Percentiles rank a stretch among this genome's conserved stretches.
Conservation (phyloP, 92 coral and sea anemone genomes). For the Zoanthus gigantus region DNA sequence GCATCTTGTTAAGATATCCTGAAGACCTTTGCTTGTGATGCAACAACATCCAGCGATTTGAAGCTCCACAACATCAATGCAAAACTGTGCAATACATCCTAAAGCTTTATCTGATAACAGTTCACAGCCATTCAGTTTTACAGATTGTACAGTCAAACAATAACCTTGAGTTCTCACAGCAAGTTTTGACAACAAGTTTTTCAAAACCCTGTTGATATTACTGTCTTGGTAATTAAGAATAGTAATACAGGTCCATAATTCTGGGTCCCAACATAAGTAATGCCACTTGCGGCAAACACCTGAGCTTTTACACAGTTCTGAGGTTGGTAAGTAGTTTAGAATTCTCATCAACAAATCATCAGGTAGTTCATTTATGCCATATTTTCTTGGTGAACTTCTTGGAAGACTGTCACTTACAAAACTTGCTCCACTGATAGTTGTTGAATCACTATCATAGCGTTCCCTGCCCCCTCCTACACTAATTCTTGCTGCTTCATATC, state of each 20-base stretch:
- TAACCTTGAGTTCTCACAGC: conserved; percentile 93
- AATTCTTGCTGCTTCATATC: conserved; percentile 59
- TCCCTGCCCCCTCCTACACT: conserved; percentile 41
- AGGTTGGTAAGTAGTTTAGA: conserved; percentile 79
- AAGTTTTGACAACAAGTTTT: conserved; percentile 80
- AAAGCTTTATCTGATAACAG: conserved; percentile 91
- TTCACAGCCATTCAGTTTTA: conserved; percentile 91
- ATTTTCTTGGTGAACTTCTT: conserved; percentile 33
- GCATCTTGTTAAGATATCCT: conserved; percentile 83
- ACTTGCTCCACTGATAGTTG: conserved; percentile 86
- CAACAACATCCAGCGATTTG: conserved; percentile 92
- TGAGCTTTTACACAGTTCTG: conserved; percentile 85
- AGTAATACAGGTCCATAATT: conserved; percentile 81
- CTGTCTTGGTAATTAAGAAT: conserved; percentile 88
- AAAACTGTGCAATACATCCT: conserved; percentile 87
- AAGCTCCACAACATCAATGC: conserved; percentile 91
- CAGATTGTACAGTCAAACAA: conserved; percentile 82
- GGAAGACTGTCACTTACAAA: conserved; percentile 69
- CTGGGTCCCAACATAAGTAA: conserved; percentile 94
- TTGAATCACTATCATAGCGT: conserved; percentile 84
- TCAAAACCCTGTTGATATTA: conserved; percentile 85
- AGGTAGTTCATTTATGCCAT: conserved; percentile 74
- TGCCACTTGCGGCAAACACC: conserved; percentile 96
- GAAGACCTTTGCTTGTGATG: conserved; percentile 92
- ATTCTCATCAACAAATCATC: conserved; percentile 85